Conservation (phyloP, 2,797 vertebrate genomes). For the Myotis daubentonii region DNA sequence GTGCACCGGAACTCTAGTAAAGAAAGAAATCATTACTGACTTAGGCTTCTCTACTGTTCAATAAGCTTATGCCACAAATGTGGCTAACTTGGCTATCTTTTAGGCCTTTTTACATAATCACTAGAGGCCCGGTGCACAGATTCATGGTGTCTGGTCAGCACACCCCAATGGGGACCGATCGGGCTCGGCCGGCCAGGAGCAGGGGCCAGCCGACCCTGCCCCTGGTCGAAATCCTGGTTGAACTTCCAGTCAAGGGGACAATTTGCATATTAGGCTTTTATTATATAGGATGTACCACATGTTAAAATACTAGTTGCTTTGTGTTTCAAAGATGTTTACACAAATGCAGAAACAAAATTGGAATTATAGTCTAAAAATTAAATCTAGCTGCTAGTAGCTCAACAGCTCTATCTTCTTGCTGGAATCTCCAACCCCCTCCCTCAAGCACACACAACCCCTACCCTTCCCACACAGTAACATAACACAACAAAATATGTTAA, state of each 20-base stretch:
- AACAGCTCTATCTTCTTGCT: not conserved
- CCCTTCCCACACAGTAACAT: not conserved
- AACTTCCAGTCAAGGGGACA: too few relatives aligned
- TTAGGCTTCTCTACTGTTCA: not conserved
- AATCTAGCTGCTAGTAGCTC: not conserved
- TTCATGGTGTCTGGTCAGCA: too few relatives aligned
- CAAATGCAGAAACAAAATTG: constrained; percentile 35
- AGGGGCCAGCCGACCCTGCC: too few relatives aligned
- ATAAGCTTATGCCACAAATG: not conserved
- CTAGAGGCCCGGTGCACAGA: too few relatives aligned
- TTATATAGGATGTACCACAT: not conserved
- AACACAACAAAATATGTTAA: constrained; percentile 82
- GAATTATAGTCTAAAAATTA: not conserved
- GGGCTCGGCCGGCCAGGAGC: too few relatives aligned
- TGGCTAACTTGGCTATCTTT: not conserved
- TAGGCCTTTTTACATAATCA: constrained; percentile 5
- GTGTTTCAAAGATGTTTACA: constrained; percentile 21
- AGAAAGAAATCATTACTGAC: not conserved
- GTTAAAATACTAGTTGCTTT: not conserved
- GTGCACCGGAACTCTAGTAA: too few relatives aligned
- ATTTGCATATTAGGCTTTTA: too few relatives aligned
- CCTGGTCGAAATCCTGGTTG: too few relatives aligned
- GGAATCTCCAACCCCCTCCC: not conserved
- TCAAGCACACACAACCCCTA: not conserved
- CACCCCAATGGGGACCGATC: too few relatives aligned